Base-by-base conservation (phyloP, 1,140 invertebrate genomes). In the Gryllus bimaculatus region DNA sequence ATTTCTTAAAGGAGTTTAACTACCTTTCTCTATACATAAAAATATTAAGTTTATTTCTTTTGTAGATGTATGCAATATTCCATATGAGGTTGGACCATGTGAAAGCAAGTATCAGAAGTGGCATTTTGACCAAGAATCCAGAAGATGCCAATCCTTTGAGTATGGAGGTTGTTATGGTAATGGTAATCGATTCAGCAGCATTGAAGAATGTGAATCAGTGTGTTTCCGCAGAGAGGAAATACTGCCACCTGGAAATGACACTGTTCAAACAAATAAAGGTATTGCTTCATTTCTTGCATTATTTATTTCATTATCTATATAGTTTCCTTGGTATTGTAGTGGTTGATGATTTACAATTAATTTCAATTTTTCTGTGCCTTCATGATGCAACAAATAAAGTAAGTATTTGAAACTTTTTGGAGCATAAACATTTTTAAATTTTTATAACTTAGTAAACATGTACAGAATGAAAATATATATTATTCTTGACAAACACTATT, bases 121-220 rank as follows among this genome's bases (percentile, higher is more conserved):
- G 84, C 94, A 89, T 85, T 96, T 90, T 83, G 90, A 95, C 82
- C 80, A 83, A 47, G 81, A 76, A 54, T 84, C 77, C n/a, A 86
- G 85, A 81, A 85, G 83, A 81, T 95, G 92, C 85, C 88, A 88
- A 74, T 86, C 89, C 82, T 98, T 98, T 86, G 87, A 86, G 13
- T 98, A 94, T 83, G 91, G 92, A 75, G 96, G 96, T 80, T 97
- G 95, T 85, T 90, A 90, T 73, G 96, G 96, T 76, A 96, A 94
- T 82, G 91, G 89, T 39, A 97, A 97, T 85, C 91, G 93, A 82
- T 97, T 96, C 86, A 89, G 87, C 78, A 89, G 90, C 21, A 85
- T 88, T 77, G 85, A 89, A 74, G 92, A 95, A 81, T 96, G 94
- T 84, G 89, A 91, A 83, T 87, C 88, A 8, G 87, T 90, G 81